Evolutionary conservation across 2,797 vertebrate genomes (phyloP), one percentile per base, ranked within the genome.

Genomic region (Orestias chungarensis): DNA sequence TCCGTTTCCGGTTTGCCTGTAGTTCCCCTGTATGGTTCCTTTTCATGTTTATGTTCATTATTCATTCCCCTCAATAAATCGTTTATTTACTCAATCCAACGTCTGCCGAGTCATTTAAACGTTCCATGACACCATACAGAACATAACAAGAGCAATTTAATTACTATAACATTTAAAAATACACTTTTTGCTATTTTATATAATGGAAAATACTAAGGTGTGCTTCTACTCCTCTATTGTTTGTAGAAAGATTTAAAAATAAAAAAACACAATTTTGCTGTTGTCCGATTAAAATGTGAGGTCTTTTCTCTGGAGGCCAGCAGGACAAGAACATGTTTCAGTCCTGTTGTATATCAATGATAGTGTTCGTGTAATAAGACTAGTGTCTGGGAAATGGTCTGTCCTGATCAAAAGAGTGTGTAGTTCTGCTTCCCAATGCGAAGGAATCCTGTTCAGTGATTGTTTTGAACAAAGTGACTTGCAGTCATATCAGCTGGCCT

Each of bases 381-480:
- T 11, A 49, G 20, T 66, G 20, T 23, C 17, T 44, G 35, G n/a
- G 35, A n/a, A 64, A 42, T 40, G 59, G n/a, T 42, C 2, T 64
- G 61, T 42, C 35, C 40, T 42, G 61, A 64, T 64, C 38, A 64
- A 38, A 64, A 7, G 23, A 7, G 38, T 27, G 38, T 64, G 61
- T 18, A 43, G 61, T 43, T 31, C 61, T 64, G 38, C 61, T 43
- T 64, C n/a, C 38, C 38, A 64, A 25, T 25, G 38, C 42, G 38
- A n/a, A 64, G 25, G 38, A 43, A 38, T 27, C 25, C 9, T 64
- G n/a, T 27, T 44, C 25, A 25, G 27, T 64, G 25, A 25, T 64
- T 64, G 15, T 27, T 64, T 43, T 64, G n/a, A 7, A 35, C 55
- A 64, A n/a, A 64, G 62, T 64, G 35, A 43, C n/a, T 40, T 17